Base-by-base conservation (phyloP, 2,113 vertebrate genomes). In the Mus pahari region DNA sequence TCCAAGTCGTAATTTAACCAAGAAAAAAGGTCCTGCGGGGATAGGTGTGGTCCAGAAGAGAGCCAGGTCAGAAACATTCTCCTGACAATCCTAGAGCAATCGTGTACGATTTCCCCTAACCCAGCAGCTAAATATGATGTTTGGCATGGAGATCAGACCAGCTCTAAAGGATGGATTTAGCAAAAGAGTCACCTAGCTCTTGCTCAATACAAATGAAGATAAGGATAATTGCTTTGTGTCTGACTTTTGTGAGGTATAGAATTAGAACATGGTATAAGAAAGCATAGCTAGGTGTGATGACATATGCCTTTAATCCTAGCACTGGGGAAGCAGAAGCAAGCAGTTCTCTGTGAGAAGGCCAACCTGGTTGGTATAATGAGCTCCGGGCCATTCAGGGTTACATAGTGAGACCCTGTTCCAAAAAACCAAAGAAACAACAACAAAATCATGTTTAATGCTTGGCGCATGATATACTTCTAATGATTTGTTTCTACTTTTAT, bases 211-310 rank as follows among this genome's bases (percentile, higher is more conserved):
- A 96, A 79, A 83, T 62, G 82, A 92, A 20, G 8, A 31, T 48
- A 75, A 70, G 36, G 31, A 53, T 20, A 75, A 7, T 70, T 68
- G 17, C 39, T 89, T 26, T 48, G 31, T 24, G 24, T 28, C 19
- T 70, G 24, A 16, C 14, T 89, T 83, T 86, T 53, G 31, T 66
- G 28, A 91, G 12, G 24, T 28, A 53, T 55, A n/a, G 68, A 62
- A 42, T 91, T 78, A 93, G n/a, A 83, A 83, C 93, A 79, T 83
- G 7, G 60, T 36, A 84, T 48, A 42, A 62, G 55, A 83, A 62
- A 62, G 58, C n/a, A 62, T 83, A 62, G 58, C 36, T 13, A 26
- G 33, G 53, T 26, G 12, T 60, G 12, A 6, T 82, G 22, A 22
- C 1, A 1, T 28, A 78, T 4, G 26, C 45, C 45, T 78, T 78